Percentiles rank a stretch among this genome's conserved stretches.
Evolutionary conservation across 2,113 vertebrate genomes (phyloP).

Genomic region (Sigmodon hispidus): DNA sequence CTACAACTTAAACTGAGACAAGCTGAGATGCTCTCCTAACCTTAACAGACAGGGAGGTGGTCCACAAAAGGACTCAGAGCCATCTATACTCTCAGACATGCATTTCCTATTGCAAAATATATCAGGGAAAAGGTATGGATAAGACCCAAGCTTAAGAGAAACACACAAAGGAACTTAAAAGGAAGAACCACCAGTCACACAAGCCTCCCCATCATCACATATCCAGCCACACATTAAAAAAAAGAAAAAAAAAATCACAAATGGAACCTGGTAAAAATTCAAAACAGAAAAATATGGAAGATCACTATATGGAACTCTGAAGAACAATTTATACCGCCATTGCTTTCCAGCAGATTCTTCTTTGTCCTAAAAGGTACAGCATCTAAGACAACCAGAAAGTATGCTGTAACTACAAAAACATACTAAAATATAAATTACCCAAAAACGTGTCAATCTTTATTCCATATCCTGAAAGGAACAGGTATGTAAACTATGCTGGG

Average conservation of each 20-base stretch:
- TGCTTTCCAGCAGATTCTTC: not conserved
- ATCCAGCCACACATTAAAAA: not conserved
- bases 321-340: not conserved
- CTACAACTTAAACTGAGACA: not conserved
- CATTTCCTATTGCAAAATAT: conserved; percentile 54
- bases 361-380: not conserved
- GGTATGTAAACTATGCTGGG: not conserved
- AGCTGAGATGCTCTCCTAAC: not conserved
- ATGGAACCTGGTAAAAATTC: conserved; percentile 24
- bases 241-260: conserved; percentile 17
- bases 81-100: not conserved
- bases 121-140: not conserved
- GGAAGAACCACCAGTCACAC: not conserved
- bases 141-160: not conserved
- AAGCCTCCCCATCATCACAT: conserved; percentile 20
- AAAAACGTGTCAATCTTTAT: not conserved
- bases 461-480: not conserved
- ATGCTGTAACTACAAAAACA: not conserved
- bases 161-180: not conserved
- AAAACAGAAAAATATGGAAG: conserved; percentile 33
- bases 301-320: not conserved
- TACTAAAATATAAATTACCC: not conserved
- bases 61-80: not conserved
- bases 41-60: not conserved
- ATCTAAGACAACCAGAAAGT: not conserved